A percentile compares a stretch with the other conserved stretches of the same genome.
Conservation (phyloP, 2,888 invertebrate genomes). For the Acronicta alni region DNA sequence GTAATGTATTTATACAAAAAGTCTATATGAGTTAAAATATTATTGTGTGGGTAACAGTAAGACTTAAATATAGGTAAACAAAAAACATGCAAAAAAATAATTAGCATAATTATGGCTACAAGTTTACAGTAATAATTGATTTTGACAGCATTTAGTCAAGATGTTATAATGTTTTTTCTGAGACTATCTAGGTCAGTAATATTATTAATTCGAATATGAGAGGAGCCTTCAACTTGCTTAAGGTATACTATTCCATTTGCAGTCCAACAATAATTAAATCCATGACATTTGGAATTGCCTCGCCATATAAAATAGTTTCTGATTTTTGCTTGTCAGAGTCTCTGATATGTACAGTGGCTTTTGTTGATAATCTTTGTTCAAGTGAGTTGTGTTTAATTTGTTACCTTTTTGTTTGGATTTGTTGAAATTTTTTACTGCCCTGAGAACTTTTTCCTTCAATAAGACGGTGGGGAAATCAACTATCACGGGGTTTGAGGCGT, state of each 20-base stretch:
- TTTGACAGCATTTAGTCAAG: not conserved
- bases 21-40: too few species aligned
- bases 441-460: conserved; percentile 6
- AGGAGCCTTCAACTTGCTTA: not conserved
- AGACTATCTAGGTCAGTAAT: not conserved
- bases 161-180: not conserved
- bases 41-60: too few species aligned
- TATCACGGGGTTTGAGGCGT: conserved; percentile 2
- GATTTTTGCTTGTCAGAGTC: not conserved
- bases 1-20: too few species aligned
- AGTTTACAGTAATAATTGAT: too few species aligned
- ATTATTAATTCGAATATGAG: conserved; percentile 1
- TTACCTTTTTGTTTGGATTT: conserved; percentile 2
- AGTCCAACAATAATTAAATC: conserved; percentile 1
- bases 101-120: too few species aligned
- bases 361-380: not conserved
- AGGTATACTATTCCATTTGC: conserved; percentile 4
- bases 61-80: too few species aligned
- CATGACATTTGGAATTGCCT: conserved; percentile 1
- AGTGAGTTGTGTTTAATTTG: conserved; percentile 5
- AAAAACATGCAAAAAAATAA: too few species aligned
- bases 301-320: not conserved
- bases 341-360: not conserved
- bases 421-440: conserved; percentile 1
- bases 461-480: conserved; percentile 3